Conservation (phyloP, 1,140 invertebrate genomes). For the Aphelenchoides avenae region DNA sequence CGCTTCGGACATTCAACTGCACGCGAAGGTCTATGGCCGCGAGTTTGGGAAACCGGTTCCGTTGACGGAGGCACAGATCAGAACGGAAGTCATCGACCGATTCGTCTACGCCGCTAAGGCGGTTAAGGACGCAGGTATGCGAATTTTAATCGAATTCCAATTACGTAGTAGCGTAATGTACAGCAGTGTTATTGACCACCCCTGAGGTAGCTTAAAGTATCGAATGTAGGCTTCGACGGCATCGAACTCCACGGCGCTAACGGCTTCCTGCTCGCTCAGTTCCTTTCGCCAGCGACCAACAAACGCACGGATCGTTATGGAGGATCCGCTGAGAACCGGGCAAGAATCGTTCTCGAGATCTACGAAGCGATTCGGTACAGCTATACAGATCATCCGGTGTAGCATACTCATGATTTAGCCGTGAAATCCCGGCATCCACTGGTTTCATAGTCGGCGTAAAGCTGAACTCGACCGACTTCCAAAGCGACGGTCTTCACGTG, state of each 20-base stretch:
- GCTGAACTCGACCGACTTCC: constrained; percentile 53
- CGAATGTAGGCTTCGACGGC: constrained; percentile 48
- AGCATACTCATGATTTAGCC: too few species aligned
- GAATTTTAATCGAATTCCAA: too few species aligned
- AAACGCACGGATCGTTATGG: constrained; percentile 51
- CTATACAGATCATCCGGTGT: too few species aligned
- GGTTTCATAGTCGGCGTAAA: constrained; percentile 45
- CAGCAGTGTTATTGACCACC: too few species aligned
- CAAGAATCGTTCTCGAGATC: constrained; percentile 43
- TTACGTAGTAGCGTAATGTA: constrained; percentile 16
- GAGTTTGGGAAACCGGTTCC: too few species aligned
- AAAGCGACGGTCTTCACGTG: constrained; percentile 16
- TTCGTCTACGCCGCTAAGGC: too few species aligned
- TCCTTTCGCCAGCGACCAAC: constrained; percentile 51
- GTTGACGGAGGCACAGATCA: neutral
- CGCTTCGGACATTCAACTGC: constrained; percentile 33
- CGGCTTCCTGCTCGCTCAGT: constrained; percentile 53
- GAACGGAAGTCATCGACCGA: constrained; percentile 2
- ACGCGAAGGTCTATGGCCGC: too few species aligned
- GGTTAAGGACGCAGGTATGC: too few species aligned
- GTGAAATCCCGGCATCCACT: too few species aligned
- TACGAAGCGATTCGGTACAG: too few species aligned
- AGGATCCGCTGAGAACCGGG: constrained; percentile 41
- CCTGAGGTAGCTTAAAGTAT: too few species aligned
- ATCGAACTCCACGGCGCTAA: constrained; percentile 51